These are phyloP conservation scores for Cladopsammia gracilis DNA, from an alignment of 64 coral and sea anemone genomes.

Conservation along the genomic window DNA sequence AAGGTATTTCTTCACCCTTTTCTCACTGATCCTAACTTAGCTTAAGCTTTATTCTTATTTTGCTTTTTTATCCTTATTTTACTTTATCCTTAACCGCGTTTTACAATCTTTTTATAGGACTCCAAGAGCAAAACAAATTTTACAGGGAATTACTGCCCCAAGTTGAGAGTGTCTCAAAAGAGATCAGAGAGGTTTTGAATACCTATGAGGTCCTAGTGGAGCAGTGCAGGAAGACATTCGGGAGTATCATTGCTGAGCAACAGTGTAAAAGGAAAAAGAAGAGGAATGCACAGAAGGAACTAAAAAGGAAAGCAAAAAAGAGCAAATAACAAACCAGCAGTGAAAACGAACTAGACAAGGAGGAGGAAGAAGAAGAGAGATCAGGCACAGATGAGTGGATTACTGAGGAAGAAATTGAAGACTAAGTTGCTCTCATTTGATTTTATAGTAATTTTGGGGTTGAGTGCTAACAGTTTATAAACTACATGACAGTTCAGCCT, in stretches of 20 bases:
- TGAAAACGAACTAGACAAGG: too few relatives aligned
- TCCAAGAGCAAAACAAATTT: conserved; percentile 56
- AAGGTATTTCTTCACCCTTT: conserved; percentile 12
- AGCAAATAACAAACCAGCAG: too few relatives aligned
- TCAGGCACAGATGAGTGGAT: too few relatives aligned
- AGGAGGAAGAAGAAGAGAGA: too few relatives aligned
- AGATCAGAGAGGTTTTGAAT: conserved; percentile 9
- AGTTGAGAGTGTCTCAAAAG: conserved; percentile 17
- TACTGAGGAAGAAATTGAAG: too few relatives aligned
- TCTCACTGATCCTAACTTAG: neutral
- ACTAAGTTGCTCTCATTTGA: too few relatives aligned
- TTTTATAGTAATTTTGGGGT: too few relatives aligned
- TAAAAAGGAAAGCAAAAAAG: too few relatives aligned
- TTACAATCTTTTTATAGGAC: conserved; percentile 55
- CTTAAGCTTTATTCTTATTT: neutral
- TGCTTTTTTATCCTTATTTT: conserved; percentile 2
- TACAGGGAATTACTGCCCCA: conserved; percentile 37
- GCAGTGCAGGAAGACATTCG: conserved; percentile 15
- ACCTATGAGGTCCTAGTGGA: conserved; percentile 14
- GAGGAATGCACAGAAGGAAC: too few relatives aligned
- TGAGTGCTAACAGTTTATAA: too few relatives aligned
- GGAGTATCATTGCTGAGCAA: conserved; percentile 9
- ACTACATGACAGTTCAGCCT: too few relatives aligned
- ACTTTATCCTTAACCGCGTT: conserved; percentile 24
- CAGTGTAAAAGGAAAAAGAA: too few relatives aligned